Base-by-base conservation (phyloP, 2,797 vertebrate genomes). In the Squalus acanthias region DNA sequence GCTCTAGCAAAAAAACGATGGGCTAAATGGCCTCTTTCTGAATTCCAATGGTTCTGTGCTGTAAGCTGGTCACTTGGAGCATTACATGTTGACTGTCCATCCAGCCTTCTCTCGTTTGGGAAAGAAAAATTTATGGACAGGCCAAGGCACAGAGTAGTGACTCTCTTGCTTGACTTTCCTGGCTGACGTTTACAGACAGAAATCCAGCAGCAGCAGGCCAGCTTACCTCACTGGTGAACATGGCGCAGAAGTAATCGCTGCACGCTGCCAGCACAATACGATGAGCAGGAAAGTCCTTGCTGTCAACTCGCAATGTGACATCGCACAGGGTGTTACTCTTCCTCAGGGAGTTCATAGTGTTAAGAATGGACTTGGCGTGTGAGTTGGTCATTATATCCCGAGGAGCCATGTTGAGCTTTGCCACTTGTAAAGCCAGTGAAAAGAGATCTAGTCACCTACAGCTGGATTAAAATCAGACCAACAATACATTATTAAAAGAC, bases 371-470 rank as follows among this genome's bases (percentile, higher is more conserved):
- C 97, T 99, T 99, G 97, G 99, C 99, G 39, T 99, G 99, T 33
- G 99, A 99, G 97, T 99, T 99, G 96, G 99, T 99, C 99, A 99
- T 99, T 98, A 99, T 99, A 98, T 99, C 99, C 98, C 99, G 99
- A 97, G 99, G 99, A 97, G 99, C 99, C 99, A 99, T 99, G 98
- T 96, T 97, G 96, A 96, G 24, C 50, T 70, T 60, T 74, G 29
- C 70, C 70, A 76, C 94, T 72, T 95, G 50, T 72, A 76, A 29
- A 57, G 24, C 50, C 94, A 57, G 50, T 29, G 70, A 76, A 95
- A 15, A 33, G 29, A 60, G 50, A 29, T 57, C 15, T 57, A 33
- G 50, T 57, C 26, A n/a, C 94, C 67, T 95, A 95, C 5, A 95
- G 53, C 69, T 95, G 70, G 53, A 95, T 74, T 76, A 6, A 57